Evolutionary conservation across 1,140 invertebrate species (phyloP).

Genomic region (Chlorops oryzae): DNA sequence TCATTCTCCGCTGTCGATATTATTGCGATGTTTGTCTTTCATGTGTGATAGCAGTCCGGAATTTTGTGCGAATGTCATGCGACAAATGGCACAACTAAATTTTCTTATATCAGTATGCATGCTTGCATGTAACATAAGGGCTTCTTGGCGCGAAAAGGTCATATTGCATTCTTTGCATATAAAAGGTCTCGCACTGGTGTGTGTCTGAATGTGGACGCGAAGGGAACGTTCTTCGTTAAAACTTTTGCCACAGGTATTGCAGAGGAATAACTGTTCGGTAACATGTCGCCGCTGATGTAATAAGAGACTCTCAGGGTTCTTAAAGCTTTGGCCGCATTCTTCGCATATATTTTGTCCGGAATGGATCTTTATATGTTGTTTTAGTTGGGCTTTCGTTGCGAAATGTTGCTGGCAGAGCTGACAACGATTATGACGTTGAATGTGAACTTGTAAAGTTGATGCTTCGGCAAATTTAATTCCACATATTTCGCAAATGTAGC

Average conservation of each 20-base stretch:
- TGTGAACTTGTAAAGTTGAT: too few relatives aligned
- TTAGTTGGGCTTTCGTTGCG: too few relatives aligned
- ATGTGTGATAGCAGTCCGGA: background rate
- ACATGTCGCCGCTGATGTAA: conserved; percentile 3
- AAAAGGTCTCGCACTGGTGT: conserved; percentile 46
- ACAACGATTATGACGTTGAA: too few relatives aligned
- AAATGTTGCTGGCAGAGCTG: too few relatives aligned
- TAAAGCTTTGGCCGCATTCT: conserved; percentile 40
- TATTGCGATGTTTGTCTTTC: background rate
- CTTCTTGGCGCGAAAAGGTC: conserved; percentile 1
- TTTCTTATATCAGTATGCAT: background rate
- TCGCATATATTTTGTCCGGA: conserved; percentile 22
- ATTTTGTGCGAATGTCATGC: conserved; percentile 1
- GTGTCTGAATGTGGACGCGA: conserved; percentile 33
- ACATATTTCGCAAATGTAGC: too few relatives aligned
- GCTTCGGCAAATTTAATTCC: too few relatives aligned
- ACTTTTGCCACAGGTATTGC: conserved; percentile 2
- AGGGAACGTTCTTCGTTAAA: background rate
- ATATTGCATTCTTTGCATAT: conserved; percentile 42
- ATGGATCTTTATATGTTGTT: background rate
- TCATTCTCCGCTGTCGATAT: too few relatives aligned
- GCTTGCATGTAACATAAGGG: background rate
- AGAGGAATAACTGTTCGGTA: background rate
- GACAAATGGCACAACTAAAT: conserved; percentile 3
- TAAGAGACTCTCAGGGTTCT: background rate